These are phyloP conservation scores for Ischnus inquisitorius DNA, from an alignment of 2,888 invertebrate genomes.

Conservation along the genomic window DNA sequence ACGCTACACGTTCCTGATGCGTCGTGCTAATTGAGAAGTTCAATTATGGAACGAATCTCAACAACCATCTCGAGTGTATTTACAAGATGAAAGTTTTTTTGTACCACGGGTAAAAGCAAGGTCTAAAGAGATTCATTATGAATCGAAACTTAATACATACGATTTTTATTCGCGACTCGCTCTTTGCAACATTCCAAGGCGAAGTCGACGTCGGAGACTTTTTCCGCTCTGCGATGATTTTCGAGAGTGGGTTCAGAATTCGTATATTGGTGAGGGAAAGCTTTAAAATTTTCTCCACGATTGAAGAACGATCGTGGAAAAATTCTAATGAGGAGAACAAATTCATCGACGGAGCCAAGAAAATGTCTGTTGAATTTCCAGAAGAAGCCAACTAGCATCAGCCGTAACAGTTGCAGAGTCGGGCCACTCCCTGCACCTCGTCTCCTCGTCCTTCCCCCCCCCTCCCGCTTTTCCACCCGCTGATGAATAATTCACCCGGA, in stretches of 20 bases:
- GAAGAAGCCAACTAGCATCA: slow-evolving; percentile 18
- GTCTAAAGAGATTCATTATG: too few species aligned
- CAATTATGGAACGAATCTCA: too few species aligned
- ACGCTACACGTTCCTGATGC: too few species aligned
- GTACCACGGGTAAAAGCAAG: too few species aligned
- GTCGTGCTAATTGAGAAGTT: too few species aligned
- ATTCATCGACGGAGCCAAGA: slow-evolving; percentile 59
- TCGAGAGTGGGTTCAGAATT: background rate
- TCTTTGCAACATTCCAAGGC: too few species aligned
- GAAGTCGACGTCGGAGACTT: too few species aligned
- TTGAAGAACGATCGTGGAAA: slow-evolving; percentile 42
- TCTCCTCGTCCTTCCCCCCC: background rate
- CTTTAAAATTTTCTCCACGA: slow-evolving; percentile 7
- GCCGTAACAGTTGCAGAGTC: slow-evolving; percentile 57
- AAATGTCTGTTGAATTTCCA: slow-evolving; percentile 37
- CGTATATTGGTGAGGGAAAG: background rate
- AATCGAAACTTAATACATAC: too few species aligned
- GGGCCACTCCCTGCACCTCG: slow-evolving; percentile 62
- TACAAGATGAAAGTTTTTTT: too few species aligned
- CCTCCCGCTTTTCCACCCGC: background rate
- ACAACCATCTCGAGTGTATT: too few species aligned
- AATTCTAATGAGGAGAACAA: slow-evolving; percentile 52
- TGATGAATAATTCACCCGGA: slow-evolving; percentile 67
- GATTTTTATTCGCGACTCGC: too few species aligned
- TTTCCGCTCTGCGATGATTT: too few species aligned